Evolutionary conservation across 2,888 invertebrate genomes (phyloP).

Genomic region (Melieria omissa): DNA sequence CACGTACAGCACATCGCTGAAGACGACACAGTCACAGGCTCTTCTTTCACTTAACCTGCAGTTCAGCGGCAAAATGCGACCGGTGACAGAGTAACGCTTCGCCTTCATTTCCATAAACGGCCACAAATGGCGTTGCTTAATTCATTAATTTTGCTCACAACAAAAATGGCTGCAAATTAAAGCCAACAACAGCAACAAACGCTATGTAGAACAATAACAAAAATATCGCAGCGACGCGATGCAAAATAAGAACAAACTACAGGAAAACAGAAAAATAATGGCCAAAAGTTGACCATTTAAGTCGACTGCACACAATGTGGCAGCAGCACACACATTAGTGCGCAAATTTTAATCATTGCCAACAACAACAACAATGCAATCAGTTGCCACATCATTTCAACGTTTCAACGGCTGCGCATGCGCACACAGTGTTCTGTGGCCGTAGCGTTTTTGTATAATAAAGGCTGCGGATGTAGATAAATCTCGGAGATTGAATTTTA

Average conservation of each 20-base stretch:
- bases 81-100: no score
- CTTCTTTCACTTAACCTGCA: no score
- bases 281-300: constrained; percentile 22
- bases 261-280: constrained; percentile 29
- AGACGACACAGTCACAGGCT: neutral
- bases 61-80: no score
- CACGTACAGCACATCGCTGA: neutral
- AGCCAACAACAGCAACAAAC: constrained; percentile 21
- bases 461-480: constrained; percentile 47
- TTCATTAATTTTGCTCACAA: constrained; percentile 21
- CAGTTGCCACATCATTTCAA: neutral
- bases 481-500: constrained; percentile 42
- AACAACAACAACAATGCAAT: no score
- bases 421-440: neutral
- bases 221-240: neutral
- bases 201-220: constrained; percentile 9
- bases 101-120: no score
- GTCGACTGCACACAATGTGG: constrained; percentile 2
- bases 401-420: no score
- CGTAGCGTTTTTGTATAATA: neutral
- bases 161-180: constrained; percentile 27
- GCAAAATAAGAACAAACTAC: constrained; percentile 23
- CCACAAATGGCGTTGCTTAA: constrained; percentile 3
- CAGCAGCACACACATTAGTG: constrained; percentile 1
- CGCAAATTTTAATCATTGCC: neutral